These are phyloP conservation scores for Eupleurogrammus muticus DNA, from an alignment of 2,797 vertebrate species.

Conservation along the genomic window DNA sequence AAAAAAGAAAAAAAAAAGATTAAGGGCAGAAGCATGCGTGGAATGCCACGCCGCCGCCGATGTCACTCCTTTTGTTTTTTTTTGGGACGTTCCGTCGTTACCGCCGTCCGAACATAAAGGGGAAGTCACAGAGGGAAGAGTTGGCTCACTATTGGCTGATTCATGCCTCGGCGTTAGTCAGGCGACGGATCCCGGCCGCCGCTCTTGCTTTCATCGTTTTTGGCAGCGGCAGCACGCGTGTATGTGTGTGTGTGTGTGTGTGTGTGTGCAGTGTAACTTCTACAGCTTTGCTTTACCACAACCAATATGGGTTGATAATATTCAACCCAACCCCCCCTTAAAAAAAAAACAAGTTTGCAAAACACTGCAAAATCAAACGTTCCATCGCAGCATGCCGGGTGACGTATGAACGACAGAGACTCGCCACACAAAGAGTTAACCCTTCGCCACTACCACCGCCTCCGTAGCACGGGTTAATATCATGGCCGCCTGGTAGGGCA, in stretches of 20 bases:
- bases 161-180: constrained; percentile 74
- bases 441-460: not conserved
- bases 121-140: constrained; percentile 61
- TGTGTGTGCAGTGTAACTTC: constrained; percentile 45
- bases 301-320: no score
- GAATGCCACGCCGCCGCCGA: constrained; percentile 46
- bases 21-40: constrained; percentile 29
- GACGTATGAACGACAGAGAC: constrained; percentile 44
- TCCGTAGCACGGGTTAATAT: constrained; percentile 92
- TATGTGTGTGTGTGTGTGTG: constrained; percentile 27
- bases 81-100: constrained; percentile 43
- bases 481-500: constrained; percentile 91
- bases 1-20: constrained; percentile 4
- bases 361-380: not conserved
- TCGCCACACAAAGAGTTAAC: constrained; percentile 86
- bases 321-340: constrained; percentile 4
- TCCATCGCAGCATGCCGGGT: not conserved
- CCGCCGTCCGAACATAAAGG: constrained; percentile 59
- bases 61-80: constrained; percentile 59
- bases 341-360: not conserved
- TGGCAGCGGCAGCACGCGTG: constrained; percentile 60
- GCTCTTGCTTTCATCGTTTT: constrained; percentile 66
- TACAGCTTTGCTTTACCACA: constrained; percentile 39
- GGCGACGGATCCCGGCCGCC: constrained; percentile 66
- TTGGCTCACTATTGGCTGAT: constrained; percentile 70